Evolutionary conservation across 2,113 vertebrate genomes (phyloP).

Genomic region (Panthera tigris): DNA sequence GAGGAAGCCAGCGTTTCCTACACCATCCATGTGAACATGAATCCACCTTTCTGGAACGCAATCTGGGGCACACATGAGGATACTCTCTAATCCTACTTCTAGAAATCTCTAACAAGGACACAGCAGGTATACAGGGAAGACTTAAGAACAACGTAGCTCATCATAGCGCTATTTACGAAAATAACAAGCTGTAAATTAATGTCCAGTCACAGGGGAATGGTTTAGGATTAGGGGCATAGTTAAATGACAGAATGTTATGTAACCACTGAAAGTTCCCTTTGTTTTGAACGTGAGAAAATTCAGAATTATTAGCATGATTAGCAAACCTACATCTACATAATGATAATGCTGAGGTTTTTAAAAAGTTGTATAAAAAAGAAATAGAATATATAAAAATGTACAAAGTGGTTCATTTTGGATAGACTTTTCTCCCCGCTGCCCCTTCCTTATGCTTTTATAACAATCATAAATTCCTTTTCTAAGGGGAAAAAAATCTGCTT

Average conservation of each 20-base stretch:
- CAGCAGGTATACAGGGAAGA: not conserved
- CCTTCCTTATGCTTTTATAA: not conserved
- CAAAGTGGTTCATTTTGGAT: not conserved
- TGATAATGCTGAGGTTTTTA: not conserved
- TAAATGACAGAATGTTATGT: not conserved
- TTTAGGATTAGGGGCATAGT: not conserved
- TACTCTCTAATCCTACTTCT: not conserved
- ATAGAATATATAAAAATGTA: not conserved
- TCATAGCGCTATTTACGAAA: not conserved
- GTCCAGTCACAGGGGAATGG: not conserved
- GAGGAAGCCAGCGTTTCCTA: rapidly evolving
- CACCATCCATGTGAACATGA: rapidly evolving
- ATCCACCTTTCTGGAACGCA: not conserved
- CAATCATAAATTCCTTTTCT: conserved; percentile 6
- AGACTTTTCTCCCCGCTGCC: not conserved
- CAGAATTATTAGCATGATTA: not conserved
- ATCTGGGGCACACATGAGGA: rapidly evolving
- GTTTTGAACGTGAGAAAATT: not conserved
- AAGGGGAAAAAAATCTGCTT: not conserved
- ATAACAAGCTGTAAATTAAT: not conserved
- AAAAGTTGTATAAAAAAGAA: not conserved
- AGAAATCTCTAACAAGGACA: not conserved
- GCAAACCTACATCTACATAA: not conserved
- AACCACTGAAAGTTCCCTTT: not conserved
- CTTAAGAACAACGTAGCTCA: not conserved